phyloP scores from a whole-genome alignment of 2,888 invertebrate species.

The Aleiodes alternator region DNA sequence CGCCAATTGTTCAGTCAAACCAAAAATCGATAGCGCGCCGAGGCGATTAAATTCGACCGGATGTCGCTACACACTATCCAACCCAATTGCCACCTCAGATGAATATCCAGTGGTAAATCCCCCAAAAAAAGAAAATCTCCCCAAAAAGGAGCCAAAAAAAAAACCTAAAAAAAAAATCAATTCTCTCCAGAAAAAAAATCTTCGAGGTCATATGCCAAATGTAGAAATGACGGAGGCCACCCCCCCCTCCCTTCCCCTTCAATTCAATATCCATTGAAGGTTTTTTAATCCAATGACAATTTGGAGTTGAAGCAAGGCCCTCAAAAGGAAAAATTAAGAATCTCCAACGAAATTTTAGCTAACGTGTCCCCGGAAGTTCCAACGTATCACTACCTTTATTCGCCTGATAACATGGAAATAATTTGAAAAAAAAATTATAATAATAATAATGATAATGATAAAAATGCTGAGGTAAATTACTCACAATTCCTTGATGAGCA shows the following conservation, averaged over 20 bases:
- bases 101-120: neutral
- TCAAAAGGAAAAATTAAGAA: neutral
- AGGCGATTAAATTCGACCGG: conserved; percentile 39
- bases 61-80: conserved; percentile 13
- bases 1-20: conserved; percentile 50
- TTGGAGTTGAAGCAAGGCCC: neutral
- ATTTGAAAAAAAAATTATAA: too few relatives aligned
- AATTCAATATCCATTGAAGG: neutral
- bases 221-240: neutral
- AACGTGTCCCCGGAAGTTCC: neutral
- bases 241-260: neutral
- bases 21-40: conserved; percentile 48
- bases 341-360: too few relatives aligned
- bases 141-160: neutral
- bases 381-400: neutral
- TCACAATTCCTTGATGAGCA: conserved; percentile 75
- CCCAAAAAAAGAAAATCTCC: neutral
- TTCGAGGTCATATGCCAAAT: neutral
- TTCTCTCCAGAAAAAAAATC: neutral
- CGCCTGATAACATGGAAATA: neutral
- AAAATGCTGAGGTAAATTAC: conserved; percentile 53
- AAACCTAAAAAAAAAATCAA: neutral
- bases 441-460: neutral
- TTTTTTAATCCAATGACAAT: neutral
- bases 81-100: conserved; percentile 22